These are phyloP conservation scores for Brenthis ino DNA, from an alignment of 2,888 invertebrate species.

Conservation along the genomic window DNA sequence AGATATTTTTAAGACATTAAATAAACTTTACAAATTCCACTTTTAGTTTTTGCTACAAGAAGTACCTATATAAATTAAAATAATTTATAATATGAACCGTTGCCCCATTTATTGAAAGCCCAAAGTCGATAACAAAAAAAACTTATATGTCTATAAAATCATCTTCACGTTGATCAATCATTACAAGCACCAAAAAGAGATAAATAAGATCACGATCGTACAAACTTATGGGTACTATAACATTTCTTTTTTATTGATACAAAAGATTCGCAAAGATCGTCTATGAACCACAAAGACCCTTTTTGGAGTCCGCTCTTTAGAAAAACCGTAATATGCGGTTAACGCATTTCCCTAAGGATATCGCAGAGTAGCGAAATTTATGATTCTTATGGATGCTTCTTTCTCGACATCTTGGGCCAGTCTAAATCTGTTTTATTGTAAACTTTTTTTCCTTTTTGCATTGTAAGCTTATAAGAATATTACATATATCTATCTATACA, in stretches of 20 bases:
- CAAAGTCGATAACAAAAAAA: no score
- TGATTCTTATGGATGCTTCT: constrained; percentile 44
- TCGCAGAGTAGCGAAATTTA: constrained; percentile 51
- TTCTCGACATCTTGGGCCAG: constrained; percentile 7
- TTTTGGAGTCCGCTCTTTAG: constrained; percentile 55
- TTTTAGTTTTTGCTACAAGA: no score
- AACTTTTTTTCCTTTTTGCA: constrained; percentile 1
- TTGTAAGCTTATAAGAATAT: not conserved
- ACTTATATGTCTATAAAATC: not conserved
- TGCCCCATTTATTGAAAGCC: no score
- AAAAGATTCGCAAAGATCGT: constrained; percentile 45
- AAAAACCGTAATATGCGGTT: constrained; percentile 58
- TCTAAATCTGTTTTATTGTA: constrained; percentile 24
- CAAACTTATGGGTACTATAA: not conserved
- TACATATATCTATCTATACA: no score
- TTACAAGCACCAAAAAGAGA: not conserved
- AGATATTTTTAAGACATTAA: no score
- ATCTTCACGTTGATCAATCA: not conserved
- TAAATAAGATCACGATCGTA: constrained; percentile 1
- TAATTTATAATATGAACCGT: no score
- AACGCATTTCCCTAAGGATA: constrained; percentile 59
- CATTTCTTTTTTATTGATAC: constrained; percentile 16
- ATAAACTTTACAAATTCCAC: no score
- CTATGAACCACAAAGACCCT: constrained; percentile 55
- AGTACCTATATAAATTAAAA: no score